A percentile compares a stretch with the other conserved stretches of the same genome.
These are phyloP conservation scores for Diglossa cyanea DNA, from an alignment of 2,797 vertebrate genomes.

Conservation along the genomic window DNA sequence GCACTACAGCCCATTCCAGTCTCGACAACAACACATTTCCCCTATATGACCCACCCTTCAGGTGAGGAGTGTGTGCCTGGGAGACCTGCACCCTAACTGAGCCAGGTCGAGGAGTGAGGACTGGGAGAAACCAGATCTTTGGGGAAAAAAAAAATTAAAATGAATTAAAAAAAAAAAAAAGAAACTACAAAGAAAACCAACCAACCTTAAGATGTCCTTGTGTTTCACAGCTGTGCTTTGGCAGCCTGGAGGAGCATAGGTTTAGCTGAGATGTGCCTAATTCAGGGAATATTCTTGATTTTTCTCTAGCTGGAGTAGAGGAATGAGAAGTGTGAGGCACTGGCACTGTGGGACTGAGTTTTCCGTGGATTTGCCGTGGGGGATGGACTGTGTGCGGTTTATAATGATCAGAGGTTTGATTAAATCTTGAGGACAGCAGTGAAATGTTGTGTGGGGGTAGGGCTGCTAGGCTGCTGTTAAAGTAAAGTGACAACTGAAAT, in stretches of 20 bases:
- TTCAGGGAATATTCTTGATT: not conserved
- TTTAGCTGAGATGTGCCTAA: not conserved
- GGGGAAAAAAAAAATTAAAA: not conserved
- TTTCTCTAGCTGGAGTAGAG: constrained; percentile 14
- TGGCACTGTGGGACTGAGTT: constrained; percentile 47
- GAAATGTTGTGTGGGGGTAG: not conserved
- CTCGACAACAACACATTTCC: constrained; percentile 97
- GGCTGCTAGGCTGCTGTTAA: not conserved
- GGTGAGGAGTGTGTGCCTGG: constrained; percentile 85
- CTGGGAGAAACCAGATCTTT: not conserved
- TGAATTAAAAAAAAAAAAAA: not conserved
- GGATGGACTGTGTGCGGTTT: constrained; percentile 32
- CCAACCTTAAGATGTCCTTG: constrained; percentile 37
- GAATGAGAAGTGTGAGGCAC: not conserved
- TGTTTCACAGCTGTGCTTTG: not conserved
- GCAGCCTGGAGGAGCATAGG: not conserved
- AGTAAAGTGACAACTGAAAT: not conserved
- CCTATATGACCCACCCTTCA: constrained; percentile 97
- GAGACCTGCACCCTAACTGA: constrained; percentile 69
- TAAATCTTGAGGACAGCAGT: not conserved
- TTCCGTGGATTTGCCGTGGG: constrained; percentile 40
- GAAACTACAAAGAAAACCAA: accelerated
- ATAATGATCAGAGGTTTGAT: not conserved
- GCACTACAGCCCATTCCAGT: constrained; percentile 97
- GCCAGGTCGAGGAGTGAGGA: not conserved